Evolutionary conservation across 2,797 vertebrate species (phyloP).

Genomic region (Avahi laniger): DNA sequence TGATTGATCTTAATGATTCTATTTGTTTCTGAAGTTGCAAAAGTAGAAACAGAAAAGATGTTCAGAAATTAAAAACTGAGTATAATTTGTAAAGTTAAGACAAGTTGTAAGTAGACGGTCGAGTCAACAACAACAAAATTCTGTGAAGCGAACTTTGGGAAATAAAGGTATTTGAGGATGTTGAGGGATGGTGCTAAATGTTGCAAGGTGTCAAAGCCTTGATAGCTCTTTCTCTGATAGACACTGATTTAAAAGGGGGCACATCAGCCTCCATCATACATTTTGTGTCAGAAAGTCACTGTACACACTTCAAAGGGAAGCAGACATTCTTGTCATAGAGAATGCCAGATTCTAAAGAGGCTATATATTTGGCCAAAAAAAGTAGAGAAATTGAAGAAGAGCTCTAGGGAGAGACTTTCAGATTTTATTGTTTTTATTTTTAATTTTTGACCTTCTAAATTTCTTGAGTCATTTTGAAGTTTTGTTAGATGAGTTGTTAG

Average conservation of each 20-base stretch:
- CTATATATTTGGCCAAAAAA: background rate
- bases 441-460: background rate
- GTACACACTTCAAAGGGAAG: background rate
- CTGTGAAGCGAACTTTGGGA: background rate
- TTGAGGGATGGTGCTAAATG: background rate
- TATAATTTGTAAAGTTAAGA: background rate
- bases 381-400: background rate
- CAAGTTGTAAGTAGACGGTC: background rate
- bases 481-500: background rate
- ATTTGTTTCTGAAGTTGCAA: background rate
- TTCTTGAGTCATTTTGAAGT: background rate
- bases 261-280: background rate
- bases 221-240: background rate
- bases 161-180: background rate
- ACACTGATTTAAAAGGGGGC: background rate
- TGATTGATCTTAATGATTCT: background rate
- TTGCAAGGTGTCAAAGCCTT: background rate
- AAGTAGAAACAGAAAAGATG: background rate
- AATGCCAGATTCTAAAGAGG: background rate
- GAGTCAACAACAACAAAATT: background rate
- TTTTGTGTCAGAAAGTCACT: background rate
- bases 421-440: background rate
- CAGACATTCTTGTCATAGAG: background rate
- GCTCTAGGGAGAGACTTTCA: background rate
- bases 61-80: slow-evolving; percentile 1